Base-by-base conservation (phyloP, 2,888 invertebrate genomes). In the Pantelozetes paolii region DNA sequence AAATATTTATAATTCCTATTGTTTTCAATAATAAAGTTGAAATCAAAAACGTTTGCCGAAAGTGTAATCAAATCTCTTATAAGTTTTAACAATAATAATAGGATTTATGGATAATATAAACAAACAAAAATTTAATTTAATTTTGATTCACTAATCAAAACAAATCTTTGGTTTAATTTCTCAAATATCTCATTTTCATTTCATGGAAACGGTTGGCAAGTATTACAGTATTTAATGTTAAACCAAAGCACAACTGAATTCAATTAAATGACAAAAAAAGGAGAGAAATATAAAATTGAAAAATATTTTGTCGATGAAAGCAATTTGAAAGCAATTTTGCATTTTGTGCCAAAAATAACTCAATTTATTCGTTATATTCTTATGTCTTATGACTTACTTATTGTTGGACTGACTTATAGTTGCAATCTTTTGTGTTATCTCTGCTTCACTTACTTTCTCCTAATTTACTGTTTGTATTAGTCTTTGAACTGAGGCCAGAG, bases 341-440 rank as follows among this genome's bases (percentile, higher is more conserved):
- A 28, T 28, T 20, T 9, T 11, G 20, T 18, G 36, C 64, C 64
- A 64, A 64, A 64, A 64, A 64, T 64, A 64, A 64, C 64, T 62
- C 13, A 54, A 62, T 62, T 62, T 64, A 40, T 36, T 64, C 40
- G 1, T 6, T 20, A 11, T 28, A 36, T 18, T 64, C 32, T 64
- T 32, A 28, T 40, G 3, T 64, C 32, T 64, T 32, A 28, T 40
- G 3, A 20, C 28, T 20, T 13, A 9, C 15, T 32, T 64, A n/a
- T 32, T 32, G 57, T 57, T 28, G 28, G 45, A 45, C 45, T 45
- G 45, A 45, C 45, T 18, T 18, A 15, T 64, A 40, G 32, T 40
- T 64, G 20, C 64, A 36, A 64, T 64, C 64, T 64, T 40, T 64
- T 64, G 32, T 64, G 64, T 64, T 64, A 64, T 64, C 64, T 64